Evolutionary conservation across 92 coral and sea anemone genomes (phyloP).

Genomic region (Isaurus tuberculatus): DNA sequence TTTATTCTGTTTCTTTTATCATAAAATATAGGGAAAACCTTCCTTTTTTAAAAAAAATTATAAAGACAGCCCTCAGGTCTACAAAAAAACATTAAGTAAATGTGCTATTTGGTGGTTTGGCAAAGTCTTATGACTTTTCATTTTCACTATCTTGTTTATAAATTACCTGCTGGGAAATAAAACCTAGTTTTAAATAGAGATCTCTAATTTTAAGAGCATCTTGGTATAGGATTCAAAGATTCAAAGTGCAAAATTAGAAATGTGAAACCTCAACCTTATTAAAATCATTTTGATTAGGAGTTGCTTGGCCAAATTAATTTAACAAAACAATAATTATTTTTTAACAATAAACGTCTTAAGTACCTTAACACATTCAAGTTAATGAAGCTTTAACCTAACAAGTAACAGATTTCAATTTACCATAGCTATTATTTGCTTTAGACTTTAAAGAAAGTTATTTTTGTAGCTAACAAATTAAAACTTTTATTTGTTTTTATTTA

Average conservation of each 20-base stretch:
- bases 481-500: not conserved
- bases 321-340: too few relatives aligned
- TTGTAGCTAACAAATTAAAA: not conserved
- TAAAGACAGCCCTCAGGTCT: not conserved
- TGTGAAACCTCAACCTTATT: not conserved
- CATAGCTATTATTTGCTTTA: too few relatives aligned
- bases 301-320: not conserved
- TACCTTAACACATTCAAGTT: too few relatives aligned
- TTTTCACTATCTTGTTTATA: not conserved
- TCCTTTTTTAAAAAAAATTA: not conserved
- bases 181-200: not conserved
- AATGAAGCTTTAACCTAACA: not conserved
- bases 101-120: not conserved
- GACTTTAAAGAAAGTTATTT: too few relatives aligned
- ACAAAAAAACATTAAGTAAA: not conserved
- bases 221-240: not conserved
- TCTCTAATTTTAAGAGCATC: not conserved
- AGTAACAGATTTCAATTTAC: too few relatives aligned
- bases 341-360: too few relatives aligned
- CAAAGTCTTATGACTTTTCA: not conserved
- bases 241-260: not conserved
- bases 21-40: not conserved
- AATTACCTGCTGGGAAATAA: constrained; percentile 2
- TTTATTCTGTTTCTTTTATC: not conserved
- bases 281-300: not conserved